Conservation (phyloP, 2,797 vertebrate species). For the Phrynocephalus forsythii region DNA sequence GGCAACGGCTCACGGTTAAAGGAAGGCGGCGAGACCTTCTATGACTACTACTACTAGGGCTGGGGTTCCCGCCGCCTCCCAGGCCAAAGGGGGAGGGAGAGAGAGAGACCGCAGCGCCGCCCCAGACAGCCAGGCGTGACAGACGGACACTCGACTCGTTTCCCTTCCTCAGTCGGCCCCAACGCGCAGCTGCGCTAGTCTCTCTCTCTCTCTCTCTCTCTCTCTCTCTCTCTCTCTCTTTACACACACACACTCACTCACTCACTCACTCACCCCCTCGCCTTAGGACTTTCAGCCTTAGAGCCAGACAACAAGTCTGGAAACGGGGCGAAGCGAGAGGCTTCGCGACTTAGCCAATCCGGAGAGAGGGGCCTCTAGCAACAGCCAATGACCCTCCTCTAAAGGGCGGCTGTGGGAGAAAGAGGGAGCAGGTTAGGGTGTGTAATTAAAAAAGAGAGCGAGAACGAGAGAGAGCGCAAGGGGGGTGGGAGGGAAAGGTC, state of each 20-base stretch:
- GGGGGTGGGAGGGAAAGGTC: too few species aligned
- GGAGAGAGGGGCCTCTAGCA: not conserved
- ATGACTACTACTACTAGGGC: not conserved
- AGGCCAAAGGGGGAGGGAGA: not conserved
- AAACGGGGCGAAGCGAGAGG: not conserved
- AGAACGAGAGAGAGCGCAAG: rapidly evolving
- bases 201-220: not conserved
- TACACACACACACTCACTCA: not conserved
- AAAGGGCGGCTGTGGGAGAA: constrained; percentile 3
- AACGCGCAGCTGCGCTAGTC: constrained; percentile 8
- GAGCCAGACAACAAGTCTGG: constrained; percentile 38
- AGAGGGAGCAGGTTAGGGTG: constrained; percentile 6
- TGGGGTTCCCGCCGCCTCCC: not conserved
- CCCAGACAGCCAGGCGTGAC: constrained; percentile 13
- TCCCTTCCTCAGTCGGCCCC: constrained; percentile 7
- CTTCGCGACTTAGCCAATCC: constrained; percentile 36
- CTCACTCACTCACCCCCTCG: too few species aligned
- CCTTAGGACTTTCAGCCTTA: constrained; percentile 18
- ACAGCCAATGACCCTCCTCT: constrained; percentile 41
- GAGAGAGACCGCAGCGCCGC: not conserved
- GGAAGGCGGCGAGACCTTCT: too few species aligned
- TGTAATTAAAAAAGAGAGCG: too few species aligned
- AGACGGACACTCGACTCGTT: constrained; percentile 1
- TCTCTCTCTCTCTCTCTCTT: not conserved
- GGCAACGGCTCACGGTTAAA: too few species aligned